phyloP scores from a whole-genome alignment of 1,140 invertebrate species.

The Trachymyrmex cornetzi region DNA sequence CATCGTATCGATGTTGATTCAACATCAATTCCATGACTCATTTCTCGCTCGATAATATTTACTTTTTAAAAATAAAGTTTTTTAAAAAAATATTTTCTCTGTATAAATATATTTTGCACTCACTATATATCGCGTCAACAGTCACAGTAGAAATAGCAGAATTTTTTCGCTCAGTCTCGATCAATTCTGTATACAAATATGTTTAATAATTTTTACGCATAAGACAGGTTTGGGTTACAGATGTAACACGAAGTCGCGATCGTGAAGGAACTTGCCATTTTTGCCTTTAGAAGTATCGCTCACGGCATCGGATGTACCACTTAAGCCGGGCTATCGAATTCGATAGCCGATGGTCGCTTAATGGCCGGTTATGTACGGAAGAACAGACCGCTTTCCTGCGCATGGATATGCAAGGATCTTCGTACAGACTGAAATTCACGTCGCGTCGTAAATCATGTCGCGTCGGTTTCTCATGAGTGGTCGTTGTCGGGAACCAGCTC shows the following conservation, averaged over 20 bases:
- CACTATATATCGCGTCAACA: not conserved
- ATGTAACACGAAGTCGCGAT: not conserved
- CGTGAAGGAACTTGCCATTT: not conserved
- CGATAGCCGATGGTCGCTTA: slow-evolving; percentile 51
- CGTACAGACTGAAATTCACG: slow-evolving; percentile 51
- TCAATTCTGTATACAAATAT: not conserved
- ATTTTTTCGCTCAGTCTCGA: not conserved
- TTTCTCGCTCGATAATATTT: too few species aligned
- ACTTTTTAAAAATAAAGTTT: too few species aligned
- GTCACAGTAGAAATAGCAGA: not conserved
- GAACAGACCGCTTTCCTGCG: slow-evolving; percentile 31
- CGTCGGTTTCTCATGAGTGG: slow-evolving; percentile 43
- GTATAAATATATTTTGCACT: too few species aligned
- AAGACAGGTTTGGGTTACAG: not conserved
- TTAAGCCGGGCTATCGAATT: slow-evolving; percentile 56
- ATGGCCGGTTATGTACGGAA: slow-evolving; percentile 41
- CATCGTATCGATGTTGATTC: too few species aligned
- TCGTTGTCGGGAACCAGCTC: slow-evolving; percentile 16
- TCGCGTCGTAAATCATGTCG: slow-evolving; percentile 49
- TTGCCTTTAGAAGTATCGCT: slow-evolving; percentile 23
- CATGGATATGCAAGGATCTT: not conserved
- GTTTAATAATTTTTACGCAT: slow-evolving; percentile 9
- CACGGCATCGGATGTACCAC: slow-evolving; percentile 29
- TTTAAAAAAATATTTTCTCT: too few species aligned
- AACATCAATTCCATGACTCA: too few species aligned